Base-by-base conservation (phyloP, 2,888 invertebrate species). In the Pocota personata region DNA sequence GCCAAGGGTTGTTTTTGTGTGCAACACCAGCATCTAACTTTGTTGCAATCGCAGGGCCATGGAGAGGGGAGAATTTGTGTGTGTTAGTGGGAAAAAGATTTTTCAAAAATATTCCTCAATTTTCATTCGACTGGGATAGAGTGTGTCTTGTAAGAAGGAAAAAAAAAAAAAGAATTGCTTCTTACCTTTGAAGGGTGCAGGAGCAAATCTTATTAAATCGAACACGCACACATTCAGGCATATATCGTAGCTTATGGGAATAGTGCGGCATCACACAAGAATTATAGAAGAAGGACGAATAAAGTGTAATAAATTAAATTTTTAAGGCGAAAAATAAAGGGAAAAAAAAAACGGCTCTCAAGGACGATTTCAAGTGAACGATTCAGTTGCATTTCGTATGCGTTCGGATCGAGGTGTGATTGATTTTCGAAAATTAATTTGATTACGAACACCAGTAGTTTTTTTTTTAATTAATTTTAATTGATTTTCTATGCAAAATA, bases 301-400 rank as follows among this genome's bases (percentile, higher is more conserved):
- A 86, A 76, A 80, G 75, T 80, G 82, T 52, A 86, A 82, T 86
- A 86, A 86, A 86, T 86, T 82, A 71, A 69, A 58, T 82, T 62
- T 72, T 72, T 37, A 71, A 58, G 40, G 35, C 40, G 64, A 71
- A 76, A 60, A 72, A 35, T 30, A 48, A 43, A 46, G 55, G 73
- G 62, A 69, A 80, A 69, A 80, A 78, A 62, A 62, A 77, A 75
- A 80, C 69, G 69, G 55, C 55, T 66, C 84, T 82, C 86, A 87
- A 84, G 84, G 84, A 87, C 80, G 84, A 79, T 66, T 71, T 75
- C 82, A 86, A 88, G 87, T 88, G 86, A 83, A 46, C 48, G 87
- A 87, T 87, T 90, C 89, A 90, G 90, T 90, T 89, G 89, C 89
- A 90, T 89, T 89, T 88, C 84, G 88, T 88, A 88, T 88, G 89